Percentiles rank a stretch among this genome's conserved stretches.
Evolutionary conservation across 2,113 vertebrate species (phyloP).

Genomic region (Arvicanthis niloticus): DNA sequence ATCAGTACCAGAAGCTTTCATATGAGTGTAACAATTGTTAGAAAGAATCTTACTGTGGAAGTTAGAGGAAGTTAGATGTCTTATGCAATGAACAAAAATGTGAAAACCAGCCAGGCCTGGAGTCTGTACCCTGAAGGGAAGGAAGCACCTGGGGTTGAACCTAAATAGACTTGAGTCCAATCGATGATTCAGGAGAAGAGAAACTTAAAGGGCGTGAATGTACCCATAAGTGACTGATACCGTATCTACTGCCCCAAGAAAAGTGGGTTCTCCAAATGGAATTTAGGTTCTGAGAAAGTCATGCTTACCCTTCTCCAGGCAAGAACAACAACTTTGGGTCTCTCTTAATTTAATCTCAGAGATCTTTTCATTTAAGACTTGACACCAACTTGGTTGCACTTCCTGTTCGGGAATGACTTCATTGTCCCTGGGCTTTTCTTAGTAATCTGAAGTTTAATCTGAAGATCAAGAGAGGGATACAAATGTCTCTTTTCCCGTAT

Average conservation of each 20-base stretch:
- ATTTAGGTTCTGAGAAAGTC: conserved; percentile 21
- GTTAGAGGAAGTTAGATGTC: background rate
- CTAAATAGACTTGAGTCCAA: background rate
- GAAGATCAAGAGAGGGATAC: background rate
- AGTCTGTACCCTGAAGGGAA: background rate
- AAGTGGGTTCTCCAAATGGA: background rate
- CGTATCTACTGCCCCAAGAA: background rate
- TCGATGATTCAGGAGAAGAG: background rate
- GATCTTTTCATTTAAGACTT: conserved; percentile 20
- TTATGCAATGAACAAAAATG: conserved; percentile 6
- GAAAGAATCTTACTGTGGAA: background rate
- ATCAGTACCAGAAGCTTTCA: background rate
- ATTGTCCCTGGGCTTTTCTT: background rate
- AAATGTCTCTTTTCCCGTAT: background rate
- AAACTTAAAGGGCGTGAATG: background rate
- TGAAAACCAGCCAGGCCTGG: background rate
- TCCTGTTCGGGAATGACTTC: background rate
- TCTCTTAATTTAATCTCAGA: conserved; percentile 39
- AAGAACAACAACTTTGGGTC: background rate
- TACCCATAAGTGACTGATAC: conserved; percentile 32
- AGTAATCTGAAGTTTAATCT: background rate
- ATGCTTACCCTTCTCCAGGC: background rate
- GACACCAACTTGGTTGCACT: background rate
- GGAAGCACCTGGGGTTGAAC: background rate
- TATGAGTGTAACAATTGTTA: background rate